Conservation (phyloP, 2,888 invertebrate genomes). For the Halictus quadricinctus region DNA sequence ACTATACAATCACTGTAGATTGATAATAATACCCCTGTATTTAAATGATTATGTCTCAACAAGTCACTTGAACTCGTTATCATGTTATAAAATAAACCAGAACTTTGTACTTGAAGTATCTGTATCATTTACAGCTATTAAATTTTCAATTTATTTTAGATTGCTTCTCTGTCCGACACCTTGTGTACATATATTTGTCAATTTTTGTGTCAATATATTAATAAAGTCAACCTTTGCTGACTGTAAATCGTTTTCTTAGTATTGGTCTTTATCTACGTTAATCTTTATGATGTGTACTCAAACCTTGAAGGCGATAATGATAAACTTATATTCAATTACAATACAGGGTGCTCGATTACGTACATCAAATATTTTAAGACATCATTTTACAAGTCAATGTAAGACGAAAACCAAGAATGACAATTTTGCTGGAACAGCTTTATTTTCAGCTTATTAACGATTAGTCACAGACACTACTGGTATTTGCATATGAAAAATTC, state of each 20-base stretch:
- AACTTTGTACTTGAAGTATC: not conserved
- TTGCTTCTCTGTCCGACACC: not conserved
- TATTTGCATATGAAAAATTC: not conserved
- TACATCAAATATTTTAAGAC: not conserved
- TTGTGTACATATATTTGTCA: not conserved
- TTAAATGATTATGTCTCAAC: not conserved
- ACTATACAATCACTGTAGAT: conserved; percentile 9
- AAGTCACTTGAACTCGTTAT: not conserved
- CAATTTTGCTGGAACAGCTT: not conserved
- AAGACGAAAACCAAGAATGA: not conserved
- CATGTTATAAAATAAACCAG: not conserved
- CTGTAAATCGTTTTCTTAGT: not conserved
- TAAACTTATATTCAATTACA: not conserved
- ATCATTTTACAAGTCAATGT: not conserved
- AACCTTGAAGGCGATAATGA: not conserved
- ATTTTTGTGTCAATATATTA: not conserved
- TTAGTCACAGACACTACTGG: not conserved
- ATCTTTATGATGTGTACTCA: not conserved
- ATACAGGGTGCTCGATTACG: not conserved
- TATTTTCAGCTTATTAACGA: not conserved
- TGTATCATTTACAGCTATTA: not conserved
- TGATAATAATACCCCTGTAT: not conserved
- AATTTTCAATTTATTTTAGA: not conserved
- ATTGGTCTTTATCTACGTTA: not conserved
- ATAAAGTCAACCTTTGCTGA: not conserved